Conservation (phyloP, 2,888 invertebrate genomes). For the Rhimphoctona megacephalus region DNA sequence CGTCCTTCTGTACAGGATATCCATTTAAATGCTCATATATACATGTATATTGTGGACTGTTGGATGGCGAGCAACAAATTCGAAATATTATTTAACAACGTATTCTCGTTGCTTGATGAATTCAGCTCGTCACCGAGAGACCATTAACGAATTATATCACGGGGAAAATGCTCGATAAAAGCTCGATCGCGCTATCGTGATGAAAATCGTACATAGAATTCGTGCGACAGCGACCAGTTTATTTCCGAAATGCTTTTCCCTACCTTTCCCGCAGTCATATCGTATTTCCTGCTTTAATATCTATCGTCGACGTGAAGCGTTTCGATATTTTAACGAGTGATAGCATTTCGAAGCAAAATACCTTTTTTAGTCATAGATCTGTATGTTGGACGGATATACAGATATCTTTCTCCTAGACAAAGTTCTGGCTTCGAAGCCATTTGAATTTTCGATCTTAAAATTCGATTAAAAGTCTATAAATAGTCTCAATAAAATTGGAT, state of each 20-base stretch:
- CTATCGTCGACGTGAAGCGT: not conserved
- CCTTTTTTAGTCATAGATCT: not conserved
- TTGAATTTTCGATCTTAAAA: not conserved
- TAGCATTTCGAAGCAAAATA: not conserved
- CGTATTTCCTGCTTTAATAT: conserved; percentile 2
- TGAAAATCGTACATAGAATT: conserved; percentile 51
- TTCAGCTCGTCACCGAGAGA: conserved; percentile 13
- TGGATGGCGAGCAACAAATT: conserved; percentile 11
- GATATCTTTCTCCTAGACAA: too few species aligned
- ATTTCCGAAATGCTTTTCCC: conserved; percentile 25
- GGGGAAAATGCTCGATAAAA: conserved; percentile 63
- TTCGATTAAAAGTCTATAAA: not conserved
- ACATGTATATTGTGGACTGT: conserved; percentile 1
- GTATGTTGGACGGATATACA: too few species aligned
- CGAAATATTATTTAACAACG: conserved; percentile 64
- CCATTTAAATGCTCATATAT: conserved; percentile 9
- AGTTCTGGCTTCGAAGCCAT: not conserved
- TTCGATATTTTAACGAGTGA: conserved; percentile 10
- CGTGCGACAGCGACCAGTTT: conserved; percentile 11
- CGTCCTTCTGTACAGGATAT: conserved; percentile 1
- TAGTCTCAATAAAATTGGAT: not conserved
- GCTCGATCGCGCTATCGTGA: conserved; percentile 48
- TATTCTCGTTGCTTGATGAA: conserved; percentile 59
- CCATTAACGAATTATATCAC: conserved; percentile 64
- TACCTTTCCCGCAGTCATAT: not conserved